These are phyloP conservation scores for Labeo calbasu DNA, from an alignment of 2,797 vertebrate species.

Conservation along the genomic window DNA sequence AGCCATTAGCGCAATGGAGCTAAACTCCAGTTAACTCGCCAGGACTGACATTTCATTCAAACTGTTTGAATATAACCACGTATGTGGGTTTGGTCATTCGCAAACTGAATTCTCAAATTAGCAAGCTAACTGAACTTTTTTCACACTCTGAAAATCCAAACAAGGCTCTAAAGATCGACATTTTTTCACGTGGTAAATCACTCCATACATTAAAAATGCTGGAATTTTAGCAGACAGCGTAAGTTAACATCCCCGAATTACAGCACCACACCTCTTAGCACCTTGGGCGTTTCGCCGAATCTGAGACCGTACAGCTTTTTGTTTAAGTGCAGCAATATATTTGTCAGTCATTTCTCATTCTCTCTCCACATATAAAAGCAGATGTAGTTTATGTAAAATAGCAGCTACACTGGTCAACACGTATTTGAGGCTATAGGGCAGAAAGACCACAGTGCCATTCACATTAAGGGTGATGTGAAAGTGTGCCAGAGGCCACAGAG, in stretches of 20 bases:
- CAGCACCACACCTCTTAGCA: constrained; percentile 63
- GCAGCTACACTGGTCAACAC: constrained; percentile 74
- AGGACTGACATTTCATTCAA: neutral
- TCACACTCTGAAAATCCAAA: neutral
- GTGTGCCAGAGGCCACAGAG: constrained; percentile 1
- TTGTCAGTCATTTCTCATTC: constrained; percentile 57
- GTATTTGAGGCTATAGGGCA: constrained; percentile 54
- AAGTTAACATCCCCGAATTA: constrained; percentile 36
- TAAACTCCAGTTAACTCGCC: constrained; percentile 5
- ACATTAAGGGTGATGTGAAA: constrained; percentile 42
- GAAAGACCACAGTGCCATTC: constrained; percentile 55
- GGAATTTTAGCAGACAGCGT: constrained; percentile 8
- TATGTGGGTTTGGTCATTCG: neutral
- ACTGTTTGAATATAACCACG: neutral
- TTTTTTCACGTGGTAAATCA: neutral
- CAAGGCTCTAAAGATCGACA: neutral
- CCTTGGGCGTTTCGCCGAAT: constrained; percentile 53
- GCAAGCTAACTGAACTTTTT: neutral
- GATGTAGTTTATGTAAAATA: constrained; percentile 59
- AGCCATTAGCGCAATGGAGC: constrained; percentile 2
- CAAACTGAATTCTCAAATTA: neutral
- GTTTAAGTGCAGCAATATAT: constrained; percentile 71
- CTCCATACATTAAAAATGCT: neutral
- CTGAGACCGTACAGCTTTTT: constrained; percentile 58
- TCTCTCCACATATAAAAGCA: constrained; percentile 53